Percentiles rank a stretch among this genome's conserved stretches.
Evolutionary conservation across 2,797 vertebrate genomes (phyloP).

Genomic region (Acropternis orthonyx): DNA sequence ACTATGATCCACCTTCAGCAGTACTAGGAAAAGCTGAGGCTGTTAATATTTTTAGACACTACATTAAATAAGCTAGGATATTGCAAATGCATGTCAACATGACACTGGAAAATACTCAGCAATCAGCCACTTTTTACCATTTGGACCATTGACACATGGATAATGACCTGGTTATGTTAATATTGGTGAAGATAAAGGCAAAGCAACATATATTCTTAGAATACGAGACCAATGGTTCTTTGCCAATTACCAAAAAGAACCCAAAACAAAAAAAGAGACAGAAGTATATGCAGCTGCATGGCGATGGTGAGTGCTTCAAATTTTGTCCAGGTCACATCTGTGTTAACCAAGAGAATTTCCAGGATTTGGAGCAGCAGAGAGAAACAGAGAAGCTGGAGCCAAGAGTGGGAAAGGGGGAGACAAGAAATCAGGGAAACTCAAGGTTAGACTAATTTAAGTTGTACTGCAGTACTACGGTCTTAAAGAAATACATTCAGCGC

Average conservation of each 20-base stretch:
- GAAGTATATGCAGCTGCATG: not conserved
- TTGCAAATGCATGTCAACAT: not conserved
- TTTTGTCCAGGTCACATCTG: not conserved
- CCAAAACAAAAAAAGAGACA: not conserved
- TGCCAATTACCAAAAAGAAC: not conserved
- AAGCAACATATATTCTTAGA: not conserved
- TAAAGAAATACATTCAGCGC: not conserved
- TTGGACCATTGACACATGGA: rapidly evolving
- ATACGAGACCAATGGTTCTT: not conserved
- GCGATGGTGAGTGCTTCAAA: not conserved
- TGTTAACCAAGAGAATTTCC: not conserved
- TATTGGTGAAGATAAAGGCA: not conserved
- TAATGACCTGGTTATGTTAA: rapidly evolving
- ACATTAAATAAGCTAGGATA: not conserved
- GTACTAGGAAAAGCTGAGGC: not conserved
- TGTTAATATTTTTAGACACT: not conserved
- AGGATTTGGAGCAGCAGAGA: not conserved
- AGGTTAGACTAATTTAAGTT: not conserved
- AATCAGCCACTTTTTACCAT: not conserved
- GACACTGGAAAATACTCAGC: not conserved
- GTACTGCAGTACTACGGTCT: rapidly evolving
- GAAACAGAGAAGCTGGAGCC: not conserved
- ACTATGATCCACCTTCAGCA: not conserved
- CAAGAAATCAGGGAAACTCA: not conserved
- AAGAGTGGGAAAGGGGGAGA: not conserved